These are phyloP conservation scores for Drosophila trichaetosa DNA, from an alignment of 2,888 invertebrate genomes.

Conservation along the genomic window DNA sequence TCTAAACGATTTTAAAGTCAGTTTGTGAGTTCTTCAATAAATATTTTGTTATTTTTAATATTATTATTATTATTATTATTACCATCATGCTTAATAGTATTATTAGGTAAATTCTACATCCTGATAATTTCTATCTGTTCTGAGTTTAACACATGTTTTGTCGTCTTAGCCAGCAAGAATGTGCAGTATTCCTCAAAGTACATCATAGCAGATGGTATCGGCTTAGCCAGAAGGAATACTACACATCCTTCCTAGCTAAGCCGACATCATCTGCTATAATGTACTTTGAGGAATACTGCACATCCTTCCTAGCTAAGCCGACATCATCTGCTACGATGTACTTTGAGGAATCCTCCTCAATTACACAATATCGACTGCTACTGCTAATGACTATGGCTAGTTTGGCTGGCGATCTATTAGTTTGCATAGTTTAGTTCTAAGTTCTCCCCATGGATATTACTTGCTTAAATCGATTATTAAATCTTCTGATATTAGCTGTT, in stretches of 20 bases:
- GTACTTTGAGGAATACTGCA: neutral
- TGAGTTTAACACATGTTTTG: neutral
- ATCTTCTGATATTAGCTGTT: neutral
- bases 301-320: neutral
- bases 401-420: neutral
- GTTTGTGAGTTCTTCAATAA: neutral
- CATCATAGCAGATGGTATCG: no score
- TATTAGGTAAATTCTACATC: neutral
- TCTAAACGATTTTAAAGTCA: neutral
- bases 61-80: neutral
- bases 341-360: neutral
- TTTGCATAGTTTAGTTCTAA: neutral
- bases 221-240: no score
- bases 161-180: no score
- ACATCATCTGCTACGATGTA: neutral
- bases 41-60: neutral
- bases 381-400: neutral
- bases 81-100: neutral
- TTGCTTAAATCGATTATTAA: neutral
- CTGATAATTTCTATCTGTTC: rapidly evolving
- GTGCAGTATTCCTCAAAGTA: neutral
- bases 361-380: neutral
- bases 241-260: neutral
- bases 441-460: neutral
- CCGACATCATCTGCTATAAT: neutral